Evolutionary conservation across 2,797 vertebrate species (phyloP), one percentile per base, ranked within the genome.

Genomic region (Phataginus tricuspis): DNA sequence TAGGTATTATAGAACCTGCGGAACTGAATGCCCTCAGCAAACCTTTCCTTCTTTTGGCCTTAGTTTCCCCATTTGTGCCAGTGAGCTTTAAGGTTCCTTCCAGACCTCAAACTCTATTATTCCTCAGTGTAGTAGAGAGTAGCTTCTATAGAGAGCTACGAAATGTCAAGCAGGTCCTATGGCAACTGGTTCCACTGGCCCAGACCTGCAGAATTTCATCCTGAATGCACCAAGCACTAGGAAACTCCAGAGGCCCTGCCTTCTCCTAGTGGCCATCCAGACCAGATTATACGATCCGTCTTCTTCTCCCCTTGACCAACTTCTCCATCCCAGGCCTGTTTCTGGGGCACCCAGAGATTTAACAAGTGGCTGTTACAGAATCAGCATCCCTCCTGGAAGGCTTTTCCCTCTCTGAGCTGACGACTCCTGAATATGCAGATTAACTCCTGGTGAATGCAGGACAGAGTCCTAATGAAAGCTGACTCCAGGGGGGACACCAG

Each of bases 331-430:
- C n/a, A 61, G 69, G 25, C 49, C 25, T 86, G 31, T 94, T 77
- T 80, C 59, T 68, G 71, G 93, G 19, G 57, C 16, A 75, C 8
- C 19, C 34, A 84, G 59, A 96, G 78, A 79, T 42, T 91, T 85
- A 92, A 84, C 42, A 82, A 89, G 34, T n/a, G 7, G 49, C 96
- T 96, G 37, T 80, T 90, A 85, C 87, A 64, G 95, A 95, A 93
- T 90, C 29, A 90, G 19, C 19, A 80, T 74, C 39, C 34, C 31
- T 94, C 31, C 37, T 61, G 15, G 37, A 82, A 88, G 68, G 0
- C 25, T 51, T 87, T 88, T 84, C 57, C 64, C 8, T 80, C 53
- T 89, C 29, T 49, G n/a, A 77, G 55, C 31, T 59, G 85, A 80
- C 23, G 18, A 51, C 63, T 91, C 21, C 37, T 53, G 53, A 90